Conservation (phyloP, 2,113 vertebrate genomes). For the Chinchilla lanigera region DNA sequence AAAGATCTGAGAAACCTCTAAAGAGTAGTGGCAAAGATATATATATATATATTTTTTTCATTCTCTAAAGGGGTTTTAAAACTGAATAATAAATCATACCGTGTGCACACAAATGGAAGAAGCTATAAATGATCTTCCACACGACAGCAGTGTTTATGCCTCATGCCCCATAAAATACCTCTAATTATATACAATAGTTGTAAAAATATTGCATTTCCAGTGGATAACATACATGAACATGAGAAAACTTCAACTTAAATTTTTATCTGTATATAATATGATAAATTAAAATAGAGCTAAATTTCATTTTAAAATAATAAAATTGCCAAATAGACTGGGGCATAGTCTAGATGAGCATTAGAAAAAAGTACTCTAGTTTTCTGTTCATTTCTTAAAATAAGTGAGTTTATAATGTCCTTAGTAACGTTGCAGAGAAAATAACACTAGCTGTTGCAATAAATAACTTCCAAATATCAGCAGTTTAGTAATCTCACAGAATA, state of each 20-base stretch:
- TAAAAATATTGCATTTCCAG: slow-evolving; percentile 33
- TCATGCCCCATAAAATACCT: not conserved
- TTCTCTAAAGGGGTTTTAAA: not conserved
- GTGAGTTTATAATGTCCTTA: not conserved
- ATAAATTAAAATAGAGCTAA: not conserved
- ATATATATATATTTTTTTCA: not conserved
- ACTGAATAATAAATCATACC: not conserved
- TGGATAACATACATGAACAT: not conserved
- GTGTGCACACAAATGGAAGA: slow-evolving; percentile 8
- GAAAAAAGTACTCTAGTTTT: not conserved
- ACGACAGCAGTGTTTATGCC: slow-evolving; percentile 20
- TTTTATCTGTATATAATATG: not conserved
- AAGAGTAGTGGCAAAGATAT: not conserved
- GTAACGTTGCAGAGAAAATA: not conserved
- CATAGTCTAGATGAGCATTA: not conserved
- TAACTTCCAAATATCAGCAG: not conserved
- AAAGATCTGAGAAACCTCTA: not conserved
- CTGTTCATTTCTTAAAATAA: not conserved
- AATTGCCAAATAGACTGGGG: fast-evolving
- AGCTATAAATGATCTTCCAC: slow-evolving; percentile 14
- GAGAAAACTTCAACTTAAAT: not conserved
- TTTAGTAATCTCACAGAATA: not conserved
- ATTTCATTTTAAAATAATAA: not conserved
- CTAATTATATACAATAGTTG: slow-evolving; percentile 48
- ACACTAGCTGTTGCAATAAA: not conserved